Base-by-base conservation (phyloP, 37 sponge, comb jelly and placozoan genomes). In the Geodia barretti region DNA sequence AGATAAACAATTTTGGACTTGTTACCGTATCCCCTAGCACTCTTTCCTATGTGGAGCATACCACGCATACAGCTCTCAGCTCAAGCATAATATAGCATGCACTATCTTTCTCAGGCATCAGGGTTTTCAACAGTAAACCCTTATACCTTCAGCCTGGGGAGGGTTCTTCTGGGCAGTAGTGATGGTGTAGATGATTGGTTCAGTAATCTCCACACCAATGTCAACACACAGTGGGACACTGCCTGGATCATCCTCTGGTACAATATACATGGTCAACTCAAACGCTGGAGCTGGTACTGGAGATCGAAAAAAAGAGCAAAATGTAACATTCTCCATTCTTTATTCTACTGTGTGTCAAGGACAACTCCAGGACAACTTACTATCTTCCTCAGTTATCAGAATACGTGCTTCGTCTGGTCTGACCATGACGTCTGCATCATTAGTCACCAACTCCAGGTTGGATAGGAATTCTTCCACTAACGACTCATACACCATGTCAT, bases 361-460 rank as follows among this genome's bases (percentile, higher is more conserved):
- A 59, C 60, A 20, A 59, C 19, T 59, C 20, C 14, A 59, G 20
- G 60, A n/a, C 35, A 3, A 79, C 64, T 74, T 74, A 83, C 84
- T 62, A 76, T 84, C 84, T 73, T 74, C 67, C 47, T 84, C 78
- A 32, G 62, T 62, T 32, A 77, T 77, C n/a, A 35, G 14, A 20
- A 77, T 29, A 3, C 4, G 5, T 43, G 78, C 30, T 32, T 17
- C n/a, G 39, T 32, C 25, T 43, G 75, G 75, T 17, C 4, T 54
- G 60, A 37, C 59, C 9, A 26, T 30, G 19, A 11, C 24, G 9
- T 17, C 75, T 8, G 41, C 75, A 41, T 23, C 24, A 35, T 9
- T 19, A 23, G 54, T 7, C 14, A 14, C 14, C 11, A 47, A 47
- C 54, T 14, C 54, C 54, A 47, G 72, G 8, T 19, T 4, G 5